Percentiles rank a stretch among this genome's conserved stretches.
phyloP scores from a whole-genome alignment of 2,888 invertebrate genomes.

The Perizoma flavofasciatum region DNA sequence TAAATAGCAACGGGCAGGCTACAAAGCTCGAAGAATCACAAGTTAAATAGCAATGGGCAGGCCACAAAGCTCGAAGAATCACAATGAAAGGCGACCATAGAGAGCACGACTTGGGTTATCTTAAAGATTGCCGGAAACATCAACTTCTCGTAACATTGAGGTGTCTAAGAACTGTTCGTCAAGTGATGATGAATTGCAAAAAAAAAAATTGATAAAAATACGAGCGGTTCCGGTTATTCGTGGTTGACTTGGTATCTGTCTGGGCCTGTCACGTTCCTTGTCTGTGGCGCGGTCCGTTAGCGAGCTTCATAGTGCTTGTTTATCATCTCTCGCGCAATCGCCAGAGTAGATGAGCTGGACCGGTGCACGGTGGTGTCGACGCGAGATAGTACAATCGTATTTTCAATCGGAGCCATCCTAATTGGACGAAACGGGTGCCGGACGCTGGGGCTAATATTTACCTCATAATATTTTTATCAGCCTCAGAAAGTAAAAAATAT shows the following conservation, averaged over 20 bases:
- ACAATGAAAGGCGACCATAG: too few species aligned
- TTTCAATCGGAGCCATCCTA: constrained; percentile 16
- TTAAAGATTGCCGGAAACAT: too few species aligned
- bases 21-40: too few species aligned
- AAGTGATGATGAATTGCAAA: neutral
- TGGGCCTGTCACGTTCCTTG: constrained; percentile 54
- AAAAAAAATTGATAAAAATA: neutral
- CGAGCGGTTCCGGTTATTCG: neutral
- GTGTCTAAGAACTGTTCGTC: neutral
- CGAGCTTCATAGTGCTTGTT: constrained; percentile 17
- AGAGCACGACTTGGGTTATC: too few species aligned
- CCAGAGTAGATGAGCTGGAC: constrained; percentile 12
- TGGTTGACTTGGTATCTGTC: constrained; percentile 45
- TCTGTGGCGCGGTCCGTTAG: constrained; percentile 40
- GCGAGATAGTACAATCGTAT: constrained; percentile 38
- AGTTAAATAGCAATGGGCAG: too few species aligned
- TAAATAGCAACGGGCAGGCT: too few species aligned
- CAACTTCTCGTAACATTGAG: too few species aligned
- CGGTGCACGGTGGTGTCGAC: constrained; percentile 6
- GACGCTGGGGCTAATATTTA: neutral
- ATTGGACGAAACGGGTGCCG: constrained; percentile 22
- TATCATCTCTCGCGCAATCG: constrained; percentile 33
- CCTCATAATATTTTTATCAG: too few species aligned
- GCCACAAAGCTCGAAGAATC: too few species aligned
- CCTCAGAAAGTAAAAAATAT: too few species aligned